Percentiles rank a stretch among this genome's conserved stretches.
Conservation (phyloP, 2,888 invertebrate species). For the Odontothrips loti region DNA sequence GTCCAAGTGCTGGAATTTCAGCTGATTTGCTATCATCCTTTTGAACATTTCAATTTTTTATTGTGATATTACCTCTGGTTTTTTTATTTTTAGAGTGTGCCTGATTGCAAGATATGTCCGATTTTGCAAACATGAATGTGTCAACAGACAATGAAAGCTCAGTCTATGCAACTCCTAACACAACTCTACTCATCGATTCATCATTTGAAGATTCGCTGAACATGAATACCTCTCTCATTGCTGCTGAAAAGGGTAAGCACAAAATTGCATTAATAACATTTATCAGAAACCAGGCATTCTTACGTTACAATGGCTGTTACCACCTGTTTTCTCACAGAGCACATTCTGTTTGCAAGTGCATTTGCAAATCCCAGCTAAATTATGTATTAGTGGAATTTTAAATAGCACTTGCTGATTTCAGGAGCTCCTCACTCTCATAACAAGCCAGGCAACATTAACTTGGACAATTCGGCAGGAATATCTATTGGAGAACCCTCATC, state of each 20-base stretch:
- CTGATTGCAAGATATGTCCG: background rate
- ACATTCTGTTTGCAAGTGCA: background rate
- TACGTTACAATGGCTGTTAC: background rate
- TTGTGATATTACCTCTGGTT: background rate
- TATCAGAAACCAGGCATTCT: background rate
- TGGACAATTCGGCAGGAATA: background rate
- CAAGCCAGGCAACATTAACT: background rate
- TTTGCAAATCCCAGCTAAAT: background rate
- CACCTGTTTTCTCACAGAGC: too few relatives aligned
- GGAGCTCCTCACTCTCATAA: background rate
- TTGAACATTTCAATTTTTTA: background rate
- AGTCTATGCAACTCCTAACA: background rate
- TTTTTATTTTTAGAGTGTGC: background rate
- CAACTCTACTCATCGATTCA: background rate
- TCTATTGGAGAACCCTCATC: slow-evolving; percentile 4
- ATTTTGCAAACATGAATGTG: slow-evolving; percentile 20
- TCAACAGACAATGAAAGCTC: background rate
- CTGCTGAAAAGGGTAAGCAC: background rate
- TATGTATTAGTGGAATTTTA: background rate
- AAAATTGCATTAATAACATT: background rate
- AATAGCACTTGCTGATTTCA: background rate
- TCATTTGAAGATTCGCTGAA: background rate
- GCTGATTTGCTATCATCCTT: background rate
- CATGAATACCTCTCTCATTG: background rate
- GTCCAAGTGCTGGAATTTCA: background rate